Evolutionary conservation across 1,140 invertebrate genomes (phyloP).

Genomic region (Trichogramma pretiosum): DNA sequence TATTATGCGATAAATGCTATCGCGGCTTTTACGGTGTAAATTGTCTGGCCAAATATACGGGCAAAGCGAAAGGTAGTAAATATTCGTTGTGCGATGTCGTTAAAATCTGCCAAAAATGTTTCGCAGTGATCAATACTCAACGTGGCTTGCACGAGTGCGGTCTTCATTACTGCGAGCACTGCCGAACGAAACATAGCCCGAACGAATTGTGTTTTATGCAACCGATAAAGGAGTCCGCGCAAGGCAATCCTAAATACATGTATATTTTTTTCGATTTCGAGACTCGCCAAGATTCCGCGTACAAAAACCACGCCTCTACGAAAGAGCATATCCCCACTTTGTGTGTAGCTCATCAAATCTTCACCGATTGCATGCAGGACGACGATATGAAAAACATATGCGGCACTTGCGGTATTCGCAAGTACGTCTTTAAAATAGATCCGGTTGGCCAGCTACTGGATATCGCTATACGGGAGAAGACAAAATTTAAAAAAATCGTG

Average conservation of each 20-base stretch:
- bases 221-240: not conserved
- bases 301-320: not conserved
- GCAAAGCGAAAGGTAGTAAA: no score
- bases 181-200: not conserved
- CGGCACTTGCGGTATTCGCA: not conserved
- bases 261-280: not conserved
- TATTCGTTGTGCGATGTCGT: no score
- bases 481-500: conserved; percentile 5
- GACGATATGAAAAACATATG: not conserved
- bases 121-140: no score
- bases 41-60: no score
- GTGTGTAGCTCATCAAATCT: not conserved
- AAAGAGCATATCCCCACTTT: not conserved
- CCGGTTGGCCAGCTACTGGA: conserved; percentile 4
- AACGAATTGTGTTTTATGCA: not conserved
- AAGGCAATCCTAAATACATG: not conserved
- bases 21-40: no score
- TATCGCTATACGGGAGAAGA: not conserved
- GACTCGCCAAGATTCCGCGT: not conserved
- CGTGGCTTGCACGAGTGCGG: no score
- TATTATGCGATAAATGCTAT: no score
- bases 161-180: not conserved
- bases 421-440: conserved; percentile 2
- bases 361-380: not conserved
- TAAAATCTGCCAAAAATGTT: no score